Conservation (phyloP, 2,888 invertebrate species). For the Malacosoma neustria region DNA sequence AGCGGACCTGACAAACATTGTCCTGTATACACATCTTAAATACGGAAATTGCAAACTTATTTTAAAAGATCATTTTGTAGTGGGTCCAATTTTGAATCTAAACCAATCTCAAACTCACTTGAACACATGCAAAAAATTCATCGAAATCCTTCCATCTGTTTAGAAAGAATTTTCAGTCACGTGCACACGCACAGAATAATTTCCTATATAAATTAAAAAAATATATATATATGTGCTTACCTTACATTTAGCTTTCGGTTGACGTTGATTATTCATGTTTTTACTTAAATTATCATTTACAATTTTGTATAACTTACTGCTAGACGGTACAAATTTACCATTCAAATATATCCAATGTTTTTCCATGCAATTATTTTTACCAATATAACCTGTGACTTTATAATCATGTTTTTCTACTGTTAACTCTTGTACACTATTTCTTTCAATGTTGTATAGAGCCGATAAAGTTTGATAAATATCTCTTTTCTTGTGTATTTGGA, state of each 20-base stretch:
- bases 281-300: slow-evolving; percentile 32
- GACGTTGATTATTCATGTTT: slow-evolving; percentile 10
- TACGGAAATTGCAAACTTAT: too few relatives aligned
- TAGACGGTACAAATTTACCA: slow-evolving; percentile 66
- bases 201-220: not conserved
- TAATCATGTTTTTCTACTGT: slow-evolving; percentile 57
- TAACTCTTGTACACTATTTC: slow-evolving; percentile 46
- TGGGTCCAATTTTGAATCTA: too few relatives aligned
- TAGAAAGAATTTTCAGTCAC: not conserved
- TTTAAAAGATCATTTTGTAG: too few relatives aligned
- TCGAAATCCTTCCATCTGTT: too few relatives aligned
- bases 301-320: slow-evolving; percentile 46
- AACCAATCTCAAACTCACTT: too few relatives aligned
- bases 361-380: slow-evolving; percentile 33
- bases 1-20: too few relatives aligned
- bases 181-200: too few relatives aligned
- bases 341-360: slow-evolving; percentile 79
- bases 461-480: slow-evolving; percentile 69
- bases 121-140: too few relatives aligned
- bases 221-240: slow-evolving; percentile 20
- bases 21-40: too few relatives aligned
- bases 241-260: slow-evolving; percentile 24
- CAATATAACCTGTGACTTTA: slow-evolving; percentile 73
- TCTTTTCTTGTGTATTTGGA: slow-evolving; percentile 74
- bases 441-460: slow-evolving; percentile 37